Base-by-base conservation (phyloP, 2,113 vertebrate species). In the Motacilla tschutschensis region DNA sequence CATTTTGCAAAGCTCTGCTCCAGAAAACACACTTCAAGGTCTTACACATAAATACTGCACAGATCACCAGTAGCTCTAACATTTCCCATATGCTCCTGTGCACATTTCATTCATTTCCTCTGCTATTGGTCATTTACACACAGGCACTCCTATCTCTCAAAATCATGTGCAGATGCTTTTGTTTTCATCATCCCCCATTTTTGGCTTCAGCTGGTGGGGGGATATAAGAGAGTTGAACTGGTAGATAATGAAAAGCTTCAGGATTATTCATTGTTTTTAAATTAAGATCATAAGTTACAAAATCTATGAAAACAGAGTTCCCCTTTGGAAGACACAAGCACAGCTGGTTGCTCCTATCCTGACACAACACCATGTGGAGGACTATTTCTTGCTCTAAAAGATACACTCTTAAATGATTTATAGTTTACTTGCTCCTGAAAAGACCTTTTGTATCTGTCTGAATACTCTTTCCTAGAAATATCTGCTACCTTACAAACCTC, bases 1-100 rank as follows among this genome's bases (percentile, higher is more conserved):
- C 77, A 70, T 81, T 84, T 79, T 51, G 64, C 53, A 70, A 80
- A 88, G 74, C 83, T 83, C 82, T 80, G 53, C 87, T 91, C 76
- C 90, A 92, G 74, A 81, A 92, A 88, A 70, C 66, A 38, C 43
- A 59, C 71, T 66, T 29, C 72, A 76, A 85, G 48, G 80, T 63
- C 85, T 87, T 58, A 50, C 2, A 3, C 71, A 75, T 65, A 88
- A 93, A 79, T 79, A 62, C 33, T 29, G 38, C 35, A 29, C 77
- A 70, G 78, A 58, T 73, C 55, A 65, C 50, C 80, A 73, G 75
- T 26, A 79, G 57, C 54, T 89, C 59, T 62, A 88, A 72, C 57
- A 12, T 38, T 73, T 81, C 44, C 81, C 71, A 9, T 15, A 33
- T 47, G 67, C 59, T 65, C 36, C 72, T 44, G 51, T 80, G 67